Base-by-base conservation (phyloP, 1,140 invertebrate genomes). In the Brachionus angularis region DNA sequence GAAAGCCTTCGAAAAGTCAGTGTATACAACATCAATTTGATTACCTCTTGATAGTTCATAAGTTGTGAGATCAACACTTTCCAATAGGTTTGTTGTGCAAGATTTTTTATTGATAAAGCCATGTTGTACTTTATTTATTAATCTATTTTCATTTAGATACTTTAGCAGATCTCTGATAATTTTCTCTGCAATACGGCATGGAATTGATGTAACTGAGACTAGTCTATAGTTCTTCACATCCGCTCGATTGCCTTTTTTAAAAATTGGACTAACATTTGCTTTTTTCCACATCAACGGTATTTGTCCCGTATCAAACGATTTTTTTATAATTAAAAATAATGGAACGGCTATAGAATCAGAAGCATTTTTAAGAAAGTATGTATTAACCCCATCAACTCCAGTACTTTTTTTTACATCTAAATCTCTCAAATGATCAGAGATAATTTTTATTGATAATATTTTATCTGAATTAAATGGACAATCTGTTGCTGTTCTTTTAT, bases 1-100 rank as follows among this genome's bases (percentile, higher is more conserved):
- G 50, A 73, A 71, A 21, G 71, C 73, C 18, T 49, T 69, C 1
- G 49, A 29, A 18, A 72, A 61, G 39, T 73, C 67, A 44, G 42
- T 49, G 53, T 46, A 74, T 12, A 74, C 23, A 18, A 72, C 39
- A 44, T 58, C 52, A 16, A 49, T 62, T 5, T 62, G n/a, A 25
- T 67, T 10, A 14, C 70, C 67, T 44, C 50, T 5, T 4, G 72
- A 44, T 5, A 70, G 42, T n/a, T 29, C 46, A 18, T 53, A 21
- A 27, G 29, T 29, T 14, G 72, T 74, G 23, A 53, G 31, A 27
- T 72, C 36, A n/a, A 44, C 10, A 21, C 64, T 49, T 33, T 69
- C 73, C 8, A 75, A 64, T n/a, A 71, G 53, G 5, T 71, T 55
- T 16, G 49, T 71, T 14, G 31, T 31, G 14, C 47, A 52, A 52